A percentile compares a stretch with the other conserved stretches of the same genome.
Conservation (phyloP, 2,888 invertebrate species). For the Hypomecis atomaria region DNA sequence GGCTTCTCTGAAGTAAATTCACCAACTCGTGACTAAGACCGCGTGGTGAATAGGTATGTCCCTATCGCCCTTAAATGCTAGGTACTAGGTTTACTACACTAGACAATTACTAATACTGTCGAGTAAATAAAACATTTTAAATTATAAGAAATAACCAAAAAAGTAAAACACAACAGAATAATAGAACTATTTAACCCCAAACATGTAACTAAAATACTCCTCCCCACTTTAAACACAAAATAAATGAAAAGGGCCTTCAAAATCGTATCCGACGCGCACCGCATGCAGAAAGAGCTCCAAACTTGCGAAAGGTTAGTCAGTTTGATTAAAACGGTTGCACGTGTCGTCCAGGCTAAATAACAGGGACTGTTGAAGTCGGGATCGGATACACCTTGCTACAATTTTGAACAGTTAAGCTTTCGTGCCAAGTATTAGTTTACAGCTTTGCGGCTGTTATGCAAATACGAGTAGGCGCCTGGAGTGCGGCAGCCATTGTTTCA, state of each 20-base stretch:
- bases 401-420: conserved; percentile 51
- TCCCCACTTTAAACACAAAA: conserved; percentile 33
- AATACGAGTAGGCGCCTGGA: conserved; percentile 54
- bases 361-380: conserved; percentile 34
- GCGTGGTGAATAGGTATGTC: no score
- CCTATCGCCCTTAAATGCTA: no score
- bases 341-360: conserved; percentile 36
- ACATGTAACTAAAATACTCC: conserved; percentile 17
- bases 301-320: conserved; percentile 41
- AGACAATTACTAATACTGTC: no score
- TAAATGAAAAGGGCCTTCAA: conserved; percentile 37
- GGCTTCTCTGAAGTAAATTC: no score
- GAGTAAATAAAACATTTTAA: no score
- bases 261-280: conserved; percentile 37
- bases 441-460: conserved; percentile 55
- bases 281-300: conserved; percentile 37
- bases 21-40: no score
- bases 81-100: no score
- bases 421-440: conserved; percentile 57
- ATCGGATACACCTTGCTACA: conserved; percentile 50
- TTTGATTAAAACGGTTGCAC: conserved; percentile 41
- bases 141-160: not conserved
- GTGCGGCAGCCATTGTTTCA: conserved; percentile 49
- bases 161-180: conserved; percentile 4
- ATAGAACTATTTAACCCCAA: conserved; percentile 4